Percentiles rank a stretch among this genome's conserved stretches.
Conservation (phyloP, 2,888 invertebrate genomes). For the Vanessa cardui region DNA sequence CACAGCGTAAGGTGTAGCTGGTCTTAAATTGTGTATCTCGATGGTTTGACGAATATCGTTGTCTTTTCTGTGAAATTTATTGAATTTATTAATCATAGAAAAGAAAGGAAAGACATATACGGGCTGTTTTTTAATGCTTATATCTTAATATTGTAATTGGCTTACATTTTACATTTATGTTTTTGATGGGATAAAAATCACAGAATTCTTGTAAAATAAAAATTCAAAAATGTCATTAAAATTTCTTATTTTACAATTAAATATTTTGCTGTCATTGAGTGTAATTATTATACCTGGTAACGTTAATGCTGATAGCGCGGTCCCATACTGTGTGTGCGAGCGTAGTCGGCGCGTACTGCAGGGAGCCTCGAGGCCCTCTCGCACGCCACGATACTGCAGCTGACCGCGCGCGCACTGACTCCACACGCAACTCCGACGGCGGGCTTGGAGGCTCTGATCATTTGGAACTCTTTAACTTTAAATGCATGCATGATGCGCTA, state of each 20-base stretch:
- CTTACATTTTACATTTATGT: too few relatives aligned
- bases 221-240: too few relatives aligned
- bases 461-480: too few relatives aligned
- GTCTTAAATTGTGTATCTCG: conserved; percentile 67
- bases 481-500: too few relatives aligned
- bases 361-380: conserved; percentile 63
- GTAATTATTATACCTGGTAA: conserved; percentile 58
- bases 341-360: conserved; percentile 60
- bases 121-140: too few relatives aligned
- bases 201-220: too few relatives aligned
- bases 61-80: conserved; percentile 57
- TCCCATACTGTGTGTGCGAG: conserved; percentile 60
- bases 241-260: too few relatives aligned
- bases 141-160: too few relatives aligned
- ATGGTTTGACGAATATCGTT: conserved; percentile 63
- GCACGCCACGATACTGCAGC: conserved; percentile 68
- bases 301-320: conserved; percentile 63
- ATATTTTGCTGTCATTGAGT: too few relatives aligned
- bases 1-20: conserved; percentile 70
- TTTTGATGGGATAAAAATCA: too few relatives aligned
- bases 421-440: conserved; percentile 68
- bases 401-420: conserved; percentile 60
- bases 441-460: conserved; percentile 72
- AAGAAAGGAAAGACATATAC: too few relatives aligned
- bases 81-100: too few relatives aligned